These are phyloP conservation scores for Microtus richardsoni DNA, from an alignment of 2,113 vertebrate genomes.

Conservation along the genomic window DNA sequence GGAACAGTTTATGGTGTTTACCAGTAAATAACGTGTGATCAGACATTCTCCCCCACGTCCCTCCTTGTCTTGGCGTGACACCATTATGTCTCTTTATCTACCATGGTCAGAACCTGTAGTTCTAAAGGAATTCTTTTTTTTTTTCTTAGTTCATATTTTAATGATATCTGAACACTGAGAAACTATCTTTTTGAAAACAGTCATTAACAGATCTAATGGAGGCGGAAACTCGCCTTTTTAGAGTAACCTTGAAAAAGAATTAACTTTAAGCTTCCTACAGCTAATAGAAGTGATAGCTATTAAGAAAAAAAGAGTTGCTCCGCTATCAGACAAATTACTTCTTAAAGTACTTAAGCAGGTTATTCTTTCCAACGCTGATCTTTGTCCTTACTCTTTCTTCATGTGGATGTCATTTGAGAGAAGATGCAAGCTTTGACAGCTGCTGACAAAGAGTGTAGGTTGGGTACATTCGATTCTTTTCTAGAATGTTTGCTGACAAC, in stretches of 20 bases:
- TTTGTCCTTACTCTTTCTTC: slow-evolving; percentile 65
- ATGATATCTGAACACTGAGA: slow-evolving; percentile 46
- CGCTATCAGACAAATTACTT: slow-evolving; percentile 31
- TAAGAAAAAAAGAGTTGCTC: slow-evolving; percentile 50
- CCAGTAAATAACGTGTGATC: neutral
- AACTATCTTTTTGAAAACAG: slow-evolving; percentile 43
- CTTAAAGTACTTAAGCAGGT: slow-evolving; percentile 55
- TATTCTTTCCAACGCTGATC: slow-evolving; percentile 57
- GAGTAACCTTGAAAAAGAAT: slow-evolving; percentile 55
- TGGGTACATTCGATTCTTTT: slow-evolving; percentile 47
- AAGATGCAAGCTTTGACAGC: slow-evolving; percentile 34
- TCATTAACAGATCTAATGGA: neutral
- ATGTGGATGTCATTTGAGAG: slow-evolving; percentile 49
- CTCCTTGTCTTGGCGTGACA: neutral
- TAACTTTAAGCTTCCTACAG: slow-evolving; percentile 51
- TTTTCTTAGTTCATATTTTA: slow-evolving; percentile 22
- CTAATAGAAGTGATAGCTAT: slow-evolving; percentile 42
- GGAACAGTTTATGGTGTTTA: neutral
- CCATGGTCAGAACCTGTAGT: neutral
- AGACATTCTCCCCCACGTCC: neutral
- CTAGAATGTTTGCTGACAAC: slow-evolving; percentile 55
- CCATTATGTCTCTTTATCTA: neutral
- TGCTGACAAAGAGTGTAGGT: neutral
- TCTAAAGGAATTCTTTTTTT: slow-evolving; percentile 40
- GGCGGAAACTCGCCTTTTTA: neutral